Conservation (phyloP, 2,888 invertebrate species). For the Dicyrtomina minuta region DNA sequence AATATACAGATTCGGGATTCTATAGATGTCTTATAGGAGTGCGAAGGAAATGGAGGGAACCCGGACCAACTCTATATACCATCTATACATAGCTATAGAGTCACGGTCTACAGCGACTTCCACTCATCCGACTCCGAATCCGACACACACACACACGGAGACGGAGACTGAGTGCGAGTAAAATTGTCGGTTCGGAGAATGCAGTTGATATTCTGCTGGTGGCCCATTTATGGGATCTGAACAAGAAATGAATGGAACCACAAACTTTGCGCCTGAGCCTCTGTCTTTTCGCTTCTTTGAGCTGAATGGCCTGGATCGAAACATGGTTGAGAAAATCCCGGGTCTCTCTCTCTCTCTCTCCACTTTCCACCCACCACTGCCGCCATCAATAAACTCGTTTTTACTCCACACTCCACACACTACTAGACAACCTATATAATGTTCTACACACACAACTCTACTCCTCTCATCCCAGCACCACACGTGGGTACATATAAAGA, state of each 20-base stretch:
- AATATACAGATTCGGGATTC: no score
- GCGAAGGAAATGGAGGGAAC: no score
- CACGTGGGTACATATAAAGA: not conserved
- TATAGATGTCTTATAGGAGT: no score
- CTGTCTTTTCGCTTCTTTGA: not conserved
- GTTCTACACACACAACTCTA: no score
- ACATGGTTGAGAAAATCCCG: slow-evolving; percentile 22
- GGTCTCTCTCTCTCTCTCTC: slow-evolving; percentile 17
- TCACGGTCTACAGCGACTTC: no score
- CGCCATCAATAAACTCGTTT: slow-evolving; percentile 12
- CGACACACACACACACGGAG: slow-evolving; percentile 1
- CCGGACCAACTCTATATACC: no score
- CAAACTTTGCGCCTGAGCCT: slow-evolving; percentile 22
- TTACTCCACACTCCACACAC: not conserved
- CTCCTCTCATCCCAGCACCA: no score
- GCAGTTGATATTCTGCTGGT: not conserved
- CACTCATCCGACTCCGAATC: no score
- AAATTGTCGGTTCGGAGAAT: no score
- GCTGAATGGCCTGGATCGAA: not conserved
- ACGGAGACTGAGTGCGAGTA: no score
- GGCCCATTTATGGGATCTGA: slow-evolving; percentile 16
- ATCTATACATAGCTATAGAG: no score
- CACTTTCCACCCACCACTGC: slow-evolving; percentile 17
- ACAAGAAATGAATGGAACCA: slow-evolving; percentile 22
- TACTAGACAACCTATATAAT: not conserved